Evolutionary conservation across 2,797 vertebrate species (phyloP).

Genomic region (Lerista edwardsae): DNA sequence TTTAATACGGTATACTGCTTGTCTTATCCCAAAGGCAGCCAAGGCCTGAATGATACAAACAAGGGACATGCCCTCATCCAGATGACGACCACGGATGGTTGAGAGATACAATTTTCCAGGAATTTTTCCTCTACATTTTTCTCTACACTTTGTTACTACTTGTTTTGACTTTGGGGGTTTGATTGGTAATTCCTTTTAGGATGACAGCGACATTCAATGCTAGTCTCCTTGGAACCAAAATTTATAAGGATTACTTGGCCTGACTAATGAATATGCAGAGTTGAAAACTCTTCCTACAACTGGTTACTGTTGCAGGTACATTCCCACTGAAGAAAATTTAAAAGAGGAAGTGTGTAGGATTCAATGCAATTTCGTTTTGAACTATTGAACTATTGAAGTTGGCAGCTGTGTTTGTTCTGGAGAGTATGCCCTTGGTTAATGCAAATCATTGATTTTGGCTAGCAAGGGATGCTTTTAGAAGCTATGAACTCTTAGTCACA

Average conservation of each 20-base stretch:
- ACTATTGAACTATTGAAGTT: slow-evolving; percentile 36
- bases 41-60: background rate
- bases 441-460: slow-evolving; percentile 14
- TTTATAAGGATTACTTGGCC: background rate
- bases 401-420: background rate
- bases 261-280: background rate
- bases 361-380: slow-evolving; percentile 8
- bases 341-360: slow-evolving; percentile 1
- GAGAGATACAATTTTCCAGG: background rate
- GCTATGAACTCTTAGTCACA: slow-evolving; percentile 8
- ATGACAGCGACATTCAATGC: background rate
- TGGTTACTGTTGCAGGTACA: background rate
- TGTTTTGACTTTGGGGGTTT: background rate
- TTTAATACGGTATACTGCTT: background rate
- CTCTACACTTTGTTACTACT: background rate
- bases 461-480: slow-evolving; percentile 12
- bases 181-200: background rate
- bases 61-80: background rate
- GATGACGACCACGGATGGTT: background rate
- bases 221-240: background rate
- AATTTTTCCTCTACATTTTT: background rate
- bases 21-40: background rate
- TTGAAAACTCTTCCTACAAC: background rate
- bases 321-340: background rate
- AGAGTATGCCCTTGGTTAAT: slow-evolving; percentile 13